phyloP scores from a whole-genome alignment of 2,797 vertebrate species.

The Ammospiza maritima region DNA sequence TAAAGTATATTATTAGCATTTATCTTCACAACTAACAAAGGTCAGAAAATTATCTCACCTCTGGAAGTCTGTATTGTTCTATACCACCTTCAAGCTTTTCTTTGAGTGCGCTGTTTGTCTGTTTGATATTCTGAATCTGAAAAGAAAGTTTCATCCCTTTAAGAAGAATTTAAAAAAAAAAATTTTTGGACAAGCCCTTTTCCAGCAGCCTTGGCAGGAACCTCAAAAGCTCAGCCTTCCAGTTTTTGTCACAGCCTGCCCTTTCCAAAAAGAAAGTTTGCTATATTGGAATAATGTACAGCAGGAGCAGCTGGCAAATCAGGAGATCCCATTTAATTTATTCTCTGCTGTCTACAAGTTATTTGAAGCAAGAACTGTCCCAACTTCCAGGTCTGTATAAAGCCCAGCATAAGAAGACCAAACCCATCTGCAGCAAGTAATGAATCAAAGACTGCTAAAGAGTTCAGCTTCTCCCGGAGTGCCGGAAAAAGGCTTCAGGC shows the following conservation, averaged over 20 bases:
- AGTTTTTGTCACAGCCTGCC: not conserved
- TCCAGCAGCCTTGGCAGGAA: not conserved
- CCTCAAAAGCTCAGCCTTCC: not conserved
- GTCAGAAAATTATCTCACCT: slow-evolving; percentile 77
- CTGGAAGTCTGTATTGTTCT: slow-evolving; percentile 85
- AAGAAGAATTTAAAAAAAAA: not conserved
- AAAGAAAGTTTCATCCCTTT: slow-evolving; percentile 26
- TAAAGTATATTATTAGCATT: not conserved
- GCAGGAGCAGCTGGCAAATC: not conserved
- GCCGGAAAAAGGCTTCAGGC: slow-evolving; percentile 31
- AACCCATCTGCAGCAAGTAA: not conserved
- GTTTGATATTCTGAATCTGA: slow-evolving; percentile 94
- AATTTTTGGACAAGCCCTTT: not conserved
- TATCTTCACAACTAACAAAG: not conserved
- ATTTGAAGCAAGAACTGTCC: not conserved
- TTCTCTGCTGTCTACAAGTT: not conserved
- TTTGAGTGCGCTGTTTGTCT: slow-evolving; percentile 89
- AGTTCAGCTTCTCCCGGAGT: not conserved
- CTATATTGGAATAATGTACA: not conserved
- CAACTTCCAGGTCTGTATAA: not conserved
- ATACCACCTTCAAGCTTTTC: slow-evolving; percentile 89
- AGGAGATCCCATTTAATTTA: not conserved
- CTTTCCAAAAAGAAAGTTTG: not conserved
- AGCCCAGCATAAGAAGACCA: not conserved
- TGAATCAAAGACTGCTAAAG: slow-evolving; percentile 34